Evolutionary conservation across 2,797 vertebrate genomes (phyloP), one percentile per base, ranked within the genome.

Genomic region (Myotis findleyi): DNA sequence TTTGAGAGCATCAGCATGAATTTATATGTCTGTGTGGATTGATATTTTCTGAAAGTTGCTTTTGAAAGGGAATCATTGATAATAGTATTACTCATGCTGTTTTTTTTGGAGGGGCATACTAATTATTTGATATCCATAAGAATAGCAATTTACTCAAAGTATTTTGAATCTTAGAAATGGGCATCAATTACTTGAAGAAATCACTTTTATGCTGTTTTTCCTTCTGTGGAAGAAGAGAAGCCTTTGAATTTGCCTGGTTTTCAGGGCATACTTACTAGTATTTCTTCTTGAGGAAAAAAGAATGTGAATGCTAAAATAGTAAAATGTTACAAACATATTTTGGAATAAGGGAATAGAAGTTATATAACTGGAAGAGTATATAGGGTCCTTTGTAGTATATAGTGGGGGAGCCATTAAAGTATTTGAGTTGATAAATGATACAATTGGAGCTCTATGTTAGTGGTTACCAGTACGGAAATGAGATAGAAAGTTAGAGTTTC

Each of bases 221-320:
- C 30, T 53, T 91, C 8, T 27, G 7, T 57, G 18, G 25, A 76
- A 55, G 83, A 75, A 69, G 51, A 71, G n/a, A 59, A 73, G 6
- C 59, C 33, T 94, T 94, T 72, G 49, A 81, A 47, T 76, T 68
- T 85, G 76, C 20, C 16, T 68, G 47, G 9, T 59, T 85, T 88
- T 93, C 38, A 77, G 30, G 25, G 14, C 66, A 83, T 18, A 68
- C 20, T 80, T 87, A 47, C 47, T 47, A 47, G 47, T 47, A 62
- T 83, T 95, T 91, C 59, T 93, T 33, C 33, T 86, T 71, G 36
- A 91, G 41, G 62, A 51, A 38, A 91, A 44, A 79, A 83, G 62
- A 91, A 9, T 36, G 21, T 25, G 72, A 81, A 64, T 76, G 53
- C 77, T 85, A 92, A 44, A 75, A 6, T 62, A 76, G 41, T 80